These are phyloP conservation scores for Cylloceria caligata DNA, from an alignment of 2,888 invertebrate genomes.

Conservation along the genomic window DNA sequence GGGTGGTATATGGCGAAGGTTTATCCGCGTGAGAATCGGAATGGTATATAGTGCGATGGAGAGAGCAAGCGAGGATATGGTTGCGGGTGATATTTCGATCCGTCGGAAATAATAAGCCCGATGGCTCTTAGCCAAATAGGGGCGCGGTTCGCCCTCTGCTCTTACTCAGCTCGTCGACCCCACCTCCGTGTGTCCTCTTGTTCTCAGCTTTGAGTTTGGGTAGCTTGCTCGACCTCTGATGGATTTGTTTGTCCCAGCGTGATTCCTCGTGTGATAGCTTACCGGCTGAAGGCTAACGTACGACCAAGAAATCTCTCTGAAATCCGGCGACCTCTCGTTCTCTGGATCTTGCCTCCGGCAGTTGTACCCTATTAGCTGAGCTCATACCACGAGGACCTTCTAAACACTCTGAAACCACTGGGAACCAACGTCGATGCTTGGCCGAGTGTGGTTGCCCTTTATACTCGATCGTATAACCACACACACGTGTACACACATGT, in stretches of 20 bases:
- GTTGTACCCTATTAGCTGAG: slow-evolving; percentile 4
- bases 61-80: slow-evolving; percentile 54
- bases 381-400: not conserved
- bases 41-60: slow-evolving; percentile 47
- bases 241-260: slow-evolving; percentile 77
- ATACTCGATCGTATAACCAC: slow-evolving; percentile 12
- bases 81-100: slow-evolving; percentile 73
- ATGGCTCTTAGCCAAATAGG: slow-evolving; percentile 79
- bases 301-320: slow-evolving; percentile 11
- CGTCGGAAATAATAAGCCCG: slow-evolving; percentile 77
- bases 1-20: slow-evolving; percentile 37
- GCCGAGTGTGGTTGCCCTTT: slow-evolving; percentile 7
- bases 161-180: slow-evolving; percentile 47
- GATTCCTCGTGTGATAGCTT: slow-evolving; percentile 64
- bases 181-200: not conserved
- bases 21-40: slow-evolving; percentile 63
- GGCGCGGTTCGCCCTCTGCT: slow-evolving; percentile 63
- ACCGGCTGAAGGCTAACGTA: slow-evolving; percentile 46
- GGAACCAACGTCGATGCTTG: not conserved
- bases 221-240: slow-evolving; percentile 69
- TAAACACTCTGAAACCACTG: slow-evolving; percentile 26
- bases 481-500: not conserved
- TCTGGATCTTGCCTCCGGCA: not conserved
- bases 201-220: not conserved
- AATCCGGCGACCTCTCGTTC: not conserved